phyloP scores from a whole-genome alignment of 2,888 invertebrate species.

The Plemyria rubiginata region DNA sequence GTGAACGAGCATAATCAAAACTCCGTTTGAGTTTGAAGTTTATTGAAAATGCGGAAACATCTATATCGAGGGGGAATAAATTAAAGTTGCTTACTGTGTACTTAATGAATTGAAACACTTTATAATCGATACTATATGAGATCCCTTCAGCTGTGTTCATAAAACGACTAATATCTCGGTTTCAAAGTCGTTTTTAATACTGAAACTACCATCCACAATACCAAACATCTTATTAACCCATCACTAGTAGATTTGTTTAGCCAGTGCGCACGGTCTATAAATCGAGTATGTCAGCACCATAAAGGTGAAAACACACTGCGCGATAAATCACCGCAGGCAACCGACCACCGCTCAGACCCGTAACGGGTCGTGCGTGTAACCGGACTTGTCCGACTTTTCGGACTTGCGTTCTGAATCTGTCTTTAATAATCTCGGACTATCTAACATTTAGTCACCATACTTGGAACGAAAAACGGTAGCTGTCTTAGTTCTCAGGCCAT shows the following conservation, averaged over 20 bases:
- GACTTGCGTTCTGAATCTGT: not conserved
- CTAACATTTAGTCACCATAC: too few species aligned
- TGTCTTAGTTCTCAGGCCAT: too few species aligned
- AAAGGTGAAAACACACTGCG: slow-evolving; percentile 71
- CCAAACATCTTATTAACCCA: slow-evolving; percentile 1
- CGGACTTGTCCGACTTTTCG: slow-evolving; percentile 9
- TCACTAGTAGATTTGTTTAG: slow-evolving; percentile 47
- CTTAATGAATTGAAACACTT: slow-evolving; percentile 42
- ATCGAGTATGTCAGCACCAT: slow-evolving; percentile 67
- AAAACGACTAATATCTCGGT: slow-evolving; percentile 1
- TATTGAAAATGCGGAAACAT: slow-evolving; percentile 63
- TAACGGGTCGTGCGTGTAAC: slow-evolving; percentile 63
- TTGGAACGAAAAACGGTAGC: too few species aligned
- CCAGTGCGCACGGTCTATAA: slow-evolving; percentile 61
- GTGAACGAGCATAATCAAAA: slow-evolving; percentile 60
- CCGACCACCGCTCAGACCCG: slow-evolving; percentile 35
- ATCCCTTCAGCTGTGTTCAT: slow-evolving; percentile 13
- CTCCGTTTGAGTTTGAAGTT: slow-evolving; percentile 59
- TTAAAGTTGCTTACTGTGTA: slow-evolving; percentile 45
- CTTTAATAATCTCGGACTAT: too few species aligned
- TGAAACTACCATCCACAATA: too few species aligned
- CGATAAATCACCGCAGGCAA: slow-evolving; percentile 57
- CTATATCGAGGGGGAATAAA: slow-evolving; percentile 48
- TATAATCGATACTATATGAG: slow-evolving; percentile 25
- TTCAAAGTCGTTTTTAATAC: too few species aligned